Percentiles rank a stretch among this genome's conserved stretches.
These are phyloP conservation scores for Tachypleus tridentatus DNA, from an alignment of 1,140 invertebrate genomes.

Conservation along the genomic window DNA sequence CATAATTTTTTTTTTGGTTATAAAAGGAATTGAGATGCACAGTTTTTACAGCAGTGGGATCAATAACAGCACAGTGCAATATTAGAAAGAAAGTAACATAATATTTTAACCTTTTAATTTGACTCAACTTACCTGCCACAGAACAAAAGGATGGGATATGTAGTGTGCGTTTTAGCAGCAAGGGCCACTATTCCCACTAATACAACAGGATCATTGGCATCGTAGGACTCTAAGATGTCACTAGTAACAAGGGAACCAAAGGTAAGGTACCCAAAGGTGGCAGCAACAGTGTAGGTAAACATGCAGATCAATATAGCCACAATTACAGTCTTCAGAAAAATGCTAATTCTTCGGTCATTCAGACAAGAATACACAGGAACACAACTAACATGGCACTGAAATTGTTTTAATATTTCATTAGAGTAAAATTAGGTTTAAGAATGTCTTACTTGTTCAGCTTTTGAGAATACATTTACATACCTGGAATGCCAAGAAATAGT, in stretches of 20 bases:
- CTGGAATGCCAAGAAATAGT: too few relatives aligned
- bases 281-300: slow-evolving; percentile 45
- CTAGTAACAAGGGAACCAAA: slow-evolving; percentile 49
- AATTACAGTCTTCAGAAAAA: slow-evolving; percentile 43
- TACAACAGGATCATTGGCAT: slow-evolving; percentile 37
- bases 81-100: too few relatives aligned
- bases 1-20: too few relatives aligned
- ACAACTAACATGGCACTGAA: slow-evolving; percentile 52
- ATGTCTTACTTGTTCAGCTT: too few relatives aligned
- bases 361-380: slow-evolving; percentile 53
- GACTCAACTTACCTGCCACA: slow-evolving; percentile 42
- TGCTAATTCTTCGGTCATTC: slow-evolving; percentile 34
- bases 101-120: too few relatives aligned
- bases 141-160: slow-evolving; percentile 53
- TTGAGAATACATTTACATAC: too few relatives aligned
- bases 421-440: too few relatives aligned
- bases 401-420: too few relatives aligned
- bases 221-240: slow-evolving; percentile 49
- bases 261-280: slow-evolving; percentile 49
- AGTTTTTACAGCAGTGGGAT: too few relatives aligned
- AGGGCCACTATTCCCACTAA: slow-evolving; percentile 47
- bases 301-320: slow-evolving; percentile 47
- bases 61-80: too few relatives aligned
- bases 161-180: slow-evolving; percentile 51
- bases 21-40: too few relatives aligned